Evolutionary conservation across 2,113 vertebrate genomes (phyloP), one percentile per base, ranked within the genome.

Genomic region (Mionectes macconnelli): DNA sequence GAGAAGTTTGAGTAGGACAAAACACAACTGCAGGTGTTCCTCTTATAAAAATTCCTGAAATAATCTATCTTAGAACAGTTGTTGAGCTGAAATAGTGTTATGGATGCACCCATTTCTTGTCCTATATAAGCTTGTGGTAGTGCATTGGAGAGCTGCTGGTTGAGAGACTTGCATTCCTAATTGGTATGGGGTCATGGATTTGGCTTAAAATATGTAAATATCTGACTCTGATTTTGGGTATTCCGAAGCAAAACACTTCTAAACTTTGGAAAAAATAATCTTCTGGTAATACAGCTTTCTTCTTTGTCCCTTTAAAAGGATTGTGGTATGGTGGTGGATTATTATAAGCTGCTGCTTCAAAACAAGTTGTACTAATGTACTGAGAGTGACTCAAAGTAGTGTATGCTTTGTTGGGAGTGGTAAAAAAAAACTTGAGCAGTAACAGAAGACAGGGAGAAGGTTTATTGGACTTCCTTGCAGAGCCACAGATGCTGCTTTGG

Each of bases 291-390:
- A 91, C 6, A 4, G 28, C 53, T 78, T 89, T 52, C 52, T 84
- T 47, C 49, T 92, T 94, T 93, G 87, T 75, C 74, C 40, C 40
- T 68, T 90, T 85, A 80, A 85, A 94, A 89, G 69, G 70, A 91
- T 87, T 84, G 70, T 5, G 5, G 74, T 28, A 42, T 79, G 68
- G 18, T 82, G 49, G 14, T 93, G 50, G 50, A 62, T 92, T 94
- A 81, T 84, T 84, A 52, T 62, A 57, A 78, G 75, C 53, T 62
- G 18, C 77, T 94, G 27, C 67, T 91, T 87, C 49, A 66, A 87
- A 94, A 79, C 40, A 93, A 78, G 55, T 60, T 81, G 59, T 87
- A 31, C 19, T 93, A 40, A 81, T 77, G 33, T 53, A 50, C 47
- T 86, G 64, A 77, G 60, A 52, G 37, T 67, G 55, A 86, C 42